Evolutionary conservation across 2,113 vertebrate genomes (phyloP).

Genomic region (Myotis brandtii): DNA sequence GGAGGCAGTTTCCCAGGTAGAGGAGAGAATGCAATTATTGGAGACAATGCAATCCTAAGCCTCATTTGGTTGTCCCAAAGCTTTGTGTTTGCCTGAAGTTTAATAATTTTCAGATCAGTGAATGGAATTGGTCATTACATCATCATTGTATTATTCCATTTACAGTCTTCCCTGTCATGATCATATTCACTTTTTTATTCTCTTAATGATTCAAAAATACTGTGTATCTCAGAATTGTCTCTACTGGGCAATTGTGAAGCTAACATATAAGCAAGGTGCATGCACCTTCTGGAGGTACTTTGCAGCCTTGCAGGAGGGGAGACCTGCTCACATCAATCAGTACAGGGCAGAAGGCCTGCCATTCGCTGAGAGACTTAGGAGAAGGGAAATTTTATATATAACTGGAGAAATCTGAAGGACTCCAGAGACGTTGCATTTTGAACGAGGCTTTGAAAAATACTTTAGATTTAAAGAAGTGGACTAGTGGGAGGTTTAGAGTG

Average conservation of each 20-base stretch:
- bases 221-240: background rate
- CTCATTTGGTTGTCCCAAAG: background rate
- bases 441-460: background rate
- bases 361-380: background rate
- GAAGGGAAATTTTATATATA: background rate
- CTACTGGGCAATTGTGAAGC: background rate
- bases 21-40: background rate
- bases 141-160: background rate
- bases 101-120: slow-evolving; percentile 21
- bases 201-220: background rate
- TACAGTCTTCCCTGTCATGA: background rate
- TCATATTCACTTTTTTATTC: background rate
- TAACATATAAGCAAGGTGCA: background rate
- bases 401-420: background rate
- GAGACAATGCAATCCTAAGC: background rate
- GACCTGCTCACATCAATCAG: background rate
- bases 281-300: background rate
- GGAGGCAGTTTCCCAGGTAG: too few relatives aligned
- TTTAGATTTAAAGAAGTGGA: background rate
- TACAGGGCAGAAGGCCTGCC: background rate
- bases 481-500: background rate
- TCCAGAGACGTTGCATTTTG: background rate
- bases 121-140: background rate
- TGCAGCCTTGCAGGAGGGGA: rapidly evolving
- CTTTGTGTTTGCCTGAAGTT: background rate